Percentiles rank a stretch among this genome's conserved stretches.
These are phyloP conservation scores for Phyllostomus hastatus DNA, from an alignment of 2,113 vertebrate species.

Conservation along the genomic window DNA sequence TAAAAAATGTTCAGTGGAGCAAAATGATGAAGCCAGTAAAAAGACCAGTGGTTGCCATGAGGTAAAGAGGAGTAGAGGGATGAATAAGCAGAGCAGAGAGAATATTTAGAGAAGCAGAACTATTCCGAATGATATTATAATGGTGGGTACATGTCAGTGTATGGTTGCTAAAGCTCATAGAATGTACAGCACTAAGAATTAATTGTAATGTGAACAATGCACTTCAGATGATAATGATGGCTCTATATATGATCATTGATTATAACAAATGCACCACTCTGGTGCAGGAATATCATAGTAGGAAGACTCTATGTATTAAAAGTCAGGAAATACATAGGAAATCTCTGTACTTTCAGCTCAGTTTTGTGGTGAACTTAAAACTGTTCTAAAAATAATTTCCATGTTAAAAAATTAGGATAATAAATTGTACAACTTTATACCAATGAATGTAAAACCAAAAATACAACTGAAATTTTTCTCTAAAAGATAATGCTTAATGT, in stretches of 20 bases:
- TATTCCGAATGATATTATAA: background rate
- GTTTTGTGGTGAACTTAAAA: background rate
- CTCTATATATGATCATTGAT: background rate
- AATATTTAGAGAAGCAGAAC: background rate
- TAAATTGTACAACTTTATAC: background rate
- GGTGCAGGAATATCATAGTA: too few relatives aligned
- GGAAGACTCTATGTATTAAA: too few relatives aligned
- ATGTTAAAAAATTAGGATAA: background rate
- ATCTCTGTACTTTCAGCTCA: background rate
- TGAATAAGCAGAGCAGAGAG: background rate
- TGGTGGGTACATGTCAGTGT: too few relatives aligned
- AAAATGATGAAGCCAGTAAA: background rate
- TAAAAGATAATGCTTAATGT: background rate
- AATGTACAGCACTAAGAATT: background rate
- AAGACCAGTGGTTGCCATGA: background rate
- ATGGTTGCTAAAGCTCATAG: background rate
- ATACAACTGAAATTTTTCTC: background rate
- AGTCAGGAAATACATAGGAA: background rate
- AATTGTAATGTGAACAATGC: background rate
- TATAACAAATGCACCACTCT: background rate
- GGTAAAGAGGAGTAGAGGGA: background rate
- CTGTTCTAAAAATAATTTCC: background rate
- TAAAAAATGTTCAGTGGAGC: background rate
- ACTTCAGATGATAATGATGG: background rate
- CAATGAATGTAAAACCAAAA: background rate